Percentiles rank a stretch among this genome's conserved stretches.
Conservation (phyloP, 2,888 invertebrate genomes). For the Gymnosoma rotundatum region DNA sequence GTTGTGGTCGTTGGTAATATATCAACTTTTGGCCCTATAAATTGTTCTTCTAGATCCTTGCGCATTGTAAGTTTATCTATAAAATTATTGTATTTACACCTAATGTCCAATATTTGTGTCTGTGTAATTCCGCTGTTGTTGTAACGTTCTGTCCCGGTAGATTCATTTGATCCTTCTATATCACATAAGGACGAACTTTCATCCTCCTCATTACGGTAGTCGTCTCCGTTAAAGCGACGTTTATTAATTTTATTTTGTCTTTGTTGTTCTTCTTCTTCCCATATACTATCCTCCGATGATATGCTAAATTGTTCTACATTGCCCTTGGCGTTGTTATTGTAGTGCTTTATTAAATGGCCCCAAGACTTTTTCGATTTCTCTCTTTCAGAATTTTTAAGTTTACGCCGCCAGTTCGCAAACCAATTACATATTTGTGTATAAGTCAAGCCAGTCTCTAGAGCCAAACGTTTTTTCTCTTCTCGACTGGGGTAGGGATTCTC, state of each 20-base stretch:
- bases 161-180: conserved; percentile 56
- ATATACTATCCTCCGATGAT: conserved; percentile 90
- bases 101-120: neutral
- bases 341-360: conserved; percentile 87
- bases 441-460: conserved; percentile 89
- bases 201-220: conserved; percentile 72
- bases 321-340: conserved; percentile 89
- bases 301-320: conserved; percentile 92
- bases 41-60: conserved; percentile 61
- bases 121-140: conserved; percentile 21
- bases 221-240: conserved; percentile 65
- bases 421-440: conserved; percentile 91
- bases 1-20: conserved; percentile 69
- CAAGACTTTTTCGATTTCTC: conserved; percentile 88
- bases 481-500: conserved; percentile 91
- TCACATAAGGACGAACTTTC: conserved; percentile 71
- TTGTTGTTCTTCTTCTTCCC: conserved; percentile 84
- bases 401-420: conserved; percentile 92
- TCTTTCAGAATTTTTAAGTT: conserved; percentile 88
- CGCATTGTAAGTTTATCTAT: conserved; percentile 37
- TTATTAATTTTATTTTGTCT: conserved; percentile 48
- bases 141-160: conserved; percentile 44
- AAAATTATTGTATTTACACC: conserved; percentile 56
- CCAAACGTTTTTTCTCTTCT: conserved; percentile 89
- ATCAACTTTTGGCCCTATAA: conserved; percentile 57